phyloP scores from a whole-genome alignment of 2,888 invertebrate species.

The Mystacides longicornis region DNA sequence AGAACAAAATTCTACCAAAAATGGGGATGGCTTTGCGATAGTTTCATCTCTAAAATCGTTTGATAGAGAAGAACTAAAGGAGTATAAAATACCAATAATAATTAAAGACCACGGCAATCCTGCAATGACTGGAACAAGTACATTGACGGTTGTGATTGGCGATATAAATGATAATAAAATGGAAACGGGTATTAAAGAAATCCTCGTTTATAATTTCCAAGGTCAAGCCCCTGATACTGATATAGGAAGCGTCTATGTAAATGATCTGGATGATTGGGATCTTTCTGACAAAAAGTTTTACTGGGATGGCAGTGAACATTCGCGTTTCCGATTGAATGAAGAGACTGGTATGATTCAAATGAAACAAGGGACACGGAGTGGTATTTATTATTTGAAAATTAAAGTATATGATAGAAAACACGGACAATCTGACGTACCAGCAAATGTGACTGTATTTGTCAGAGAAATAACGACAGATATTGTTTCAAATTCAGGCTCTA shows the following conservation, averaged over 20 bases:
- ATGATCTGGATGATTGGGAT: conserved; percentile 84
- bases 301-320: conserved; percentile 60
- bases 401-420: conserved; percentile 68
- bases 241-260: conserved; percentile 73
- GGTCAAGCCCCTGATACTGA: conserved; percentile 61
- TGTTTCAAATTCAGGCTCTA: conserved; percentile 71
- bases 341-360: conserved; percentile 73
- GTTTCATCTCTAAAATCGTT: conserved; percentile 67
- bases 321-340: conserved; percentile 61
- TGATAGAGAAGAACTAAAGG: conserved; percentile 71
- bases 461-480: conserved; percentile 72
- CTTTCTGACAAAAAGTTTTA: conserved; percentile 74
- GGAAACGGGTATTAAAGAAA: conserved; percentile 73
- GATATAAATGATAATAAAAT: conserved; percentile 82
- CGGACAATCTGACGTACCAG: conserved; percentile 66
- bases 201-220: conserved; percentile 76
- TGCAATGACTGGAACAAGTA: conserved; percentile 69
- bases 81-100: conserved; percentile 72
- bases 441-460: conserved; percentile 70
- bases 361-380: conserved; percentile 65
- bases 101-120: conserved; percentile 76
- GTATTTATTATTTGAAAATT: conserved; percentile 52
- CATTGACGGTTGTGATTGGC: conserved; percentile 74
- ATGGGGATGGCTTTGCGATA: conserved; percentile 74
- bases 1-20: conserved; percentile 69